Conservation (phyloP, 2,113 vertebrate genomes). For the Acanthochromis polyacanthus region DNA sequence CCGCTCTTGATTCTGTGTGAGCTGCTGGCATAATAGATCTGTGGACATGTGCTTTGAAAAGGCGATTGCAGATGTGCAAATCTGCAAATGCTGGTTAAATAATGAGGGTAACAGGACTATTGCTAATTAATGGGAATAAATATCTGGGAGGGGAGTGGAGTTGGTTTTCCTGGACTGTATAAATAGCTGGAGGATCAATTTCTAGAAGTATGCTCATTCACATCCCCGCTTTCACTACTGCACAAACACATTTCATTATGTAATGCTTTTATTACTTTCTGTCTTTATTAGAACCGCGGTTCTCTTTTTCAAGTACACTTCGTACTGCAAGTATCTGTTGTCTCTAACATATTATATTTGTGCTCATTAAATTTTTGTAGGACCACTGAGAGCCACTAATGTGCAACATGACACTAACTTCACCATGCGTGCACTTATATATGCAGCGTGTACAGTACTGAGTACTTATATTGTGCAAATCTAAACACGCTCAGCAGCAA, state of each 20-base stretch:
- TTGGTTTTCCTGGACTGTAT: background rate
- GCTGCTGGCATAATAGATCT: conserved; percentile 27
- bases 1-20: conserved; percentile 30
- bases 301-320: background rate
- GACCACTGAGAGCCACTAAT: conserved; percentile 41
- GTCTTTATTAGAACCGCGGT: background rate
- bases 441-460: background rate
- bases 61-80: conserved; percentile 7
- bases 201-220: conserved; percentile 28
- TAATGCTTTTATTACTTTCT: background rate
- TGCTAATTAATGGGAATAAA: conserved; percentile 33
- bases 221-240: background rate
- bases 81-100: conserved; percentile 17
- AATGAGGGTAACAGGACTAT: conserved; percentile 5
- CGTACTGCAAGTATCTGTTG: background rate
- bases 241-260: background rate
- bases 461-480: background rate
- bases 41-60: conserved; percentile 42
- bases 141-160: background rate
- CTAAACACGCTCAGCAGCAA: conserved; percentile 32
- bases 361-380: conserved; percentile 38
- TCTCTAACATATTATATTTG: conserved; percentile 35
- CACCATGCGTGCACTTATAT: background rate
- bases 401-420: conserved; percentile 11
- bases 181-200: conserved; percentile 26